Conservation (phyloP, 2,113 vertebrate species). For the Ochotona princeps region DNA sequence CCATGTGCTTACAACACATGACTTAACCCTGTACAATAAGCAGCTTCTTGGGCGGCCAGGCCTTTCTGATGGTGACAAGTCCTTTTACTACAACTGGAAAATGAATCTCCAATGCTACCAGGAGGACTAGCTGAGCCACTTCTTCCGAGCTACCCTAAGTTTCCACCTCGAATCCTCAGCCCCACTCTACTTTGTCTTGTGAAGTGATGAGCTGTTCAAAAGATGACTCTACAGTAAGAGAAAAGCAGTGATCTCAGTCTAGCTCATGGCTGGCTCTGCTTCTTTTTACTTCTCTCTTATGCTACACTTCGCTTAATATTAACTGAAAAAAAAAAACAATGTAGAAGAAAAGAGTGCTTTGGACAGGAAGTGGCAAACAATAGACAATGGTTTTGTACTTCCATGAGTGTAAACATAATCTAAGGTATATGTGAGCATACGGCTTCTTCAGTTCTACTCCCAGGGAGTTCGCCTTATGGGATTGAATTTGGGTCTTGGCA, state of each 20-base stretch:
- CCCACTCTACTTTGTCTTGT: not conserved
- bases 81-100: not conserved
- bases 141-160: not conserved
- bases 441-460: not conserved
- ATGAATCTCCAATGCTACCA: not conserved
- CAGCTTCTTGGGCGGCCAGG: not conserved
- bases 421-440: not conserved
- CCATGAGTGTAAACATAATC: not conserved
- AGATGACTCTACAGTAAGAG: not conserved
- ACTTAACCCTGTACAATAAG: not conserved
- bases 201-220: conserved; percentile 37
- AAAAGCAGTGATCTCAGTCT: conserved; percentile 18
- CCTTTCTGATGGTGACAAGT: not conserved
- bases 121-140: not conserved
- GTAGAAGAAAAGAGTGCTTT: not conserved
- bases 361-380: not conserved
- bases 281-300: not conserved
- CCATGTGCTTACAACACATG: not conserved
- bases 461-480: not conserved
- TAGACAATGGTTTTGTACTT: not conserved
- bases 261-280: conserved; percentile 30
- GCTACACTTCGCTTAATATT: not conserved
- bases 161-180: not conserved
- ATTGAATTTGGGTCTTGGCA: not conserved
- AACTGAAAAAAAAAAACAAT: conserved; percentile 6